These are phyloP conservation scores for Nephila pilipes DNA, from an alignment of 1,140 invertebrate genomes.

Conservation along the genomic window DNA sequence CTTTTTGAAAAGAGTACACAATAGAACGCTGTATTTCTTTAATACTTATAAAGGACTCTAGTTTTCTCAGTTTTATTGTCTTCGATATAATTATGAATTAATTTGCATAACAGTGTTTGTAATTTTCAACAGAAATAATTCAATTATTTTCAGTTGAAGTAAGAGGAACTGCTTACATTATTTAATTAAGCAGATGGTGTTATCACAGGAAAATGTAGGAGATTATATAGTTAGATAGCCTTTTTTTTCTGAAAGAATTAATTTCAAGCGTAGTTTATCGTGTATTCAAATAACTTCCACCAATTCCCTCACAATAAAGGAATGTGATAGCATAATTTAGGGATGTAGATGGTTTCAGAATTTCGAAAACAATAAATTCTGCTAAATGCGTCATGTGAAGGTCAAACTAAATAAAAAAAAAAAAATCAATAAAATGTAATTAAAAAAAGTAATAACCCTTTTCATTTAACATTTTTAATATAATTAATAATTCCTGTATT, in stretches of 20 bases:
- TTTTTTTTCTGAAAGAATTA: background rate
- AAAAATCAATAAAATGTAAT: too few species aligned
- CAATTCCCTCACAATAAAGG: too few species aligned
- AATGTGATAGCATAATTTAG: too few species aligned
- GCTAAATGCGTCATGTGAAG: too few species aligned
- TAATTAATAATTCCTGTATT: too few species aligned
- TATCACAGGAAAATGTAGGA: background rate
- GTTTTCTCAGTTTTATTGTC: background rate
- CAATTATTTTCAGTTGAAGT: background rate
- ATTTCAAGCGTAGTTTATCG: too few species aligned
- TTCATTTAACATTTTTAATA: too few species aligned
- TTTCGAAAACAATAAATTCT: too few species aligned
- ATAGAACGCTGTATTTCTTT: background rate
- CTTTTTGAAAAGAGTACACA: background rate
- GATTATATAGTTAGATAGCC: background rate
- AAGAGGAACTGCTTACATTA: background rate
- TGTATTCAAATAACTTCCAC: too few species aligned
- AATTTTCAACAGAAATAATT: background rate
- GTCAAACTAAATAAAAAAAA: too few species aligned
- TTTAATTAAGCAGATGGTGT: background rate
- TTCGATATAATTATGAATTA: constrained; percentile 5
- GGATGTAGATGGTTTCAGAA: too few species aligned
- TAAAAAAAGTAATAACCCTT: too few species aligned
- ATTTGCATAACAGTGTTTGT: background rate
- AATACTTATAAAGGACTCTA: background rate